Conservation (phyloP, 2,888 invertebrate species). For the Thymelicus sylvestris region DNA sequence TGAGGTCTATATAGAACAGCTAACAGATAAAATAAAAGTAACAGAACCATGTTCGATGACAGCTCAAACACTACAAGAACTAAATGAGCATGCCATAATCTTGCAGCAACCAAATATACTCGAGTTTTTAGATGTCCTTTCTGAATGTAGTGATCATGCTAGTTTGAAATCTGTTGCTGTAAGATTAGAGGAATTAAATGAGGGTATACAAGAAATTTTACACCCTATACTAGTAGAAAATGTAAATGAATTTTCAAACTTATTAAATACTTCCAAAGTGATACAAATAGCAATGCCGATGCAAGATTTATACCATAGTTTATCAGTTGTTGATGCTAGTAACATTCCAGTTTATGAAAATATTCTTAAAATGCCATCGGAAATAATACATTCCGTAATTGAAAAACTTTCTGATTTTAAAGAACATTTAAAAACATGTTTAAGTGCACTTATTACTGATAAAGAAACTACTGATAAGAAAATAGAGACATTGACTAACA, state of each 20-base stretch:
- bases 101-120: constrained; percentile 67
- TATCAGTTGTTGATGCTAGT: constrained; percentile 65
- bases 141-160: constrained; percentile 67
- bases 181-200: constrained; percentile 61
- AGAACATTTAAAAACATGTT: constrained; percentile 62
- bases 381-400: constrained; percentile 64
- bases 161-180: constrained; percentile 64
- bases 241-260: constrained; percentile 54
- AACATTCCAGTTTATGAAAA: constrained; percentile 75
- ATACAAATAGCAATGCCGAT: constrained; percentile 68
- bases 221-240: constrained; percentile 69
- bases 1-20: constrained; percentile 44
- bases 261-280: constrained; percentile 58
- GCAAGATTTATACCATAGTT: constrained; percentile 66
- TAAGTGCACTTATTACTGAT: constrained; percentile 62
- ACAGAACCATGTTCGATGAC: constrained; percentile 50
- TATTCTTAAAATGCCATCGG: constrained; percentile 65
- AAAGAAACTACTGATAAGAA: constrained; percentile 62
- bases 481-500: constrained; percentile 66
- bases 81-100: constrained; percentile 66
- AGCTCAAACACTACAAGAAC: constrained; percentile 66
- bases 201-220: constrained; percentile 65
- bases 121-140: constrained; percentile 67
- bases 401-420: constrained; percentile 65
- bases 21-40: constrained; percentile 48